These are phyloP conservation scores for Sus scrofa DNA, from an alignment of 2,113 vertebrate genomes.

Conservation along the genomic window DNA sequence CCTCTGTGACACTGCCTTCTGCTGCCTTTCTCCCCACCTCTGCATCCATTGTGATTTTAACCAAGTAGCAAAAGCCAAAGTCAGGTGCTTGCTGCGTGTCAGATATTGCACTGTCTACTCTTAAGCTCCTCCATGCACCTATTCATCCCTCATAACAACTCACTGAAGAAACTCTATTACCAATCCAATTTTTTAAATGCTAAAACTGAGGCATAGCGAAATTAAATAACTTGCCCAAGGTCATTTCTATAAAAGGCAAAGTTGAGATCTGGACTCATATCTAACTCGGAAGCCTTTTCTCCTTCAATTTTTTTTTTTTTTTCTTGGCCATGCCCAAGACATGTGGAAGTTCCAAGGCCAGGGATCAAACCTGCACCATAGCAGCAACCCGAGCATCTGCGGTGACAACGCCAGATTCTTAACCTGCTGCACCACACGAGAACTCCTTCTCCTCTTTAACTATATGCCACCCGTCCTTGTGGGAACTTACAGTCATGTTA, in stretches of 20 bases:
- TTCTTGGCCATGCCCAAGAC: too few relatives aligned
- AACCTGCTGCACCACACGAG: too few relatives aligned
- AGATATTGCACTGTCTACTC: rapidly evolving
- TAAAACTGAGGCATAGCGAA: background rate
- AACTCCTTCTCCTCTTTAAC: background rate
- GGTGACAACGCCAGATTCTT: too few relatives aligned
- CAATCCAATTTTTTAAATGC: background rate
- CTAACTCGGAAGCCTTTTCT: background rate
- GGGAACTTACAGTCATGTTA: background rate
- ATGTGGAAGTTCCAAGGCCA: too few relatives aligned
- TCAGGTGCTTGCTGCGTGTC: background rate
- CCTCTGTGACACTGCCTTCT: background rate
- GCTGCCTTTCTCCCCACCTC: background rate
- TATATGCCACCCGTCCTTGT: background rate
- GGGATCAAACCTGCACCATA: too few relatives aligned
- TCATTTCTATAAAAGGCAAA: background rate
- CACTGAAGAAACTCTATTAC: background rate
- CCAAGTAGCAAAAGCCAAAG: background rate
- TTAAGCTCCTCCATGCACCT: background rate
- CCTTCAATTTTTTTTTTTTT: background rate
- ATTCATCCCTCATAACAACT: background rate
- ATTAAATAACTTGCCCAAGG: background rate
- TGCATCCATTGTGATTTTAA: background rate
- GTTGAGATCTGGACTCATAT: background rate
- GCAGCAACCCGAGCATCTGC: too few relatives aligned